Percentiles rank a stretch among this genome's conserved stretches.
phyloP scores from a whole-genome alignment of 2,797 vertebrate species.

The Enteromius radiatus region DNA sequence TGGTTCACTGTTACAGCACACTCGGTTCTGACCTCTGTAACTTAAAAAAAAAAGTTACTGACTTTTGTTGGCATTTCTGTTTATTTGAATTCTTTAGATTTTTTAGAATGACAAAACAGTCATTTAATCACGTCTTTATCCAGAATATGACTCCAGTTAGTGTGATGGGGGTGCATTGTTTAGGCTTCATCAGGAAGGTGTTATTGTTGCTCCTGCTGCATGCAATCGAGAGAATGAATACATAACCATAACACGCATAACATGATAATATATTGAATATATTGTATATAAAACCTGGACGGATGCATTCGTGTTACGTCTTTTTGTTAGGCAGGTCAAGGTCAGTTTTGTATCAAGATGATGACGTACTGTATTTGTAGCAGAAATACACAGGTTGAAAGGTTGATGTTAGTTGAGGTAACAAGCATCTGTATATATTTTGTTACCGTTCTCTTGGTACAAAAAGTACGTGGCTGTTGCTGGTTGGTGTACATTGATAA shows the following conservation, averaged over 20 bases:
- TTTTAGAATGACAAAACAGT: not conserved
- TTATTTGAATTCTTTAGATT: not conserved
- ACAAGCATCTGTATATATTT: conserved; percentile 22
- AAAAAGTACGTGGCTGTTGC: conserved; percentile 3
- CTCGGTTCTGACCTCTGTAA: not conserved
- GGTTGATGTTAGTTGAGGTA: conserved; percentile 21
- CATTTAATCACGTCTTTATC: not conserved
- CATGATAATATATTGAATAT: not conserved
- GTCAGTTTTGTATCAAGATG: not conserved
- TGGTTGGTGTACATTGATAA: conserved; percentile 32
- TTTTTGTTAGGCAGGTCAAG: not conserved
- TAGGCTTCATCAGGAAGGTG: not conserved
- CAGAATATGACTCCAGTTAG: not conserved
- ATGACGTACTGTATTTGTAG: conserved; percentile 38
- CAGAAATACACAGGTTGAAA: conserved; percentile 25
- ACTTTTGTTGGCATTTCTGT: not conserved
- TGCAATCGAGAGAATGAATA: not conserved
- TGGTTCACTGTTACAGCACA: not conserved
- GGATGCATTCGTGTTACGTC: not conserved
- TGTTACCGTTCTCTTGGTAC: not conserved
- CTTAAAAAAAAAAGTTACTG: not conserved
- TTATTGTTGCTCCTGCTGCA: not conserved
- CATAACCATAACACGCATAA: not conserved
- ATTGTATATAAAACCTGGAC: not conserved
- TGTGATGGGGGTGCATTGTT: not conserved